Conservation (phyloP, 2,113 vertebrate species). For the Pseudorasbora parva region DNA sequence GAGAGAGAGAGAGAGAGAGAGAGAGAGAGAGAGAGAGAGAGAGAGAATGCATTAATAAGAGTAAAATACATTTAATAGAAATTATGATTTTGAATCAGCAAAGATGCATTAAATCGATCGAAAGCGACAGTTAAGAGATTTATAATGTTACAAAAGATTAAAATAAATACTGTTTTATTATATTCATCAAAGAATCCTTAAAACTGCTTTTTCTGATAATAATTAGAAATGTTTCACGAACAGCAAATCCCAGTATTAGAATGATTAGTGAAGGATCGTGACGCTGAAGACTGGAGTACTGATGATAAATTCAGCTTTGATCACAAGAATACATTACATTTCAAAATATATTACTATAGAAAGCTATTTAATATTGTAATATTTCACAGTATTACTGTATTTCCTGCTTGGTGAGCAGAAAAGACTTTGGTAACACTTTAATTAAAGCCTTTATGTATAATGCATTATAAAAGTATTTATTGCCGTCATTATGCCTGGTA, state of each 20-base stretch:
- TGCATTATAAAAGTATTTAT: too few species aligned
- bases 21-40: conserved; percentile 57
- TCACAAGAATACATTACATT: background rate
- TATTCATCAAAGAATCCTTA: too few species aligned
- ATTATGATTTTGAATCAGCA: background rate
- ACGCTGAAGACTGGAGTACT: background rate
- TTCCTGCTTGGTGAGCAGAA: background rate
- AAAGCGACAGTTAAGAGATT: background rate
- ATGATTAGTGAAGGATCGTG: conserved; percentile 14
- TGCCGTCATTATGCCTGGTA: too few species aligned
- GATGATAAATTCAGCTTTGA: background rate
- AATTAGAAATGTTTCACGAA: too few species aligned
- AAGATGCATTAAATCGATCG: background rate
- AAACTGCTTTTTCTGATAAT: too few species aligned
- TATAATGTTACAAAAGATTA: too few species aligned
- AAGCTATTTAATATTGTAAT: background rate
- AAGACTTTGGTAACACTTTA: too few species aligned
- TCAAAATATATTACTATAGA: background rate
- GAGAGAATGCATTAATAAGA: conserved; percentile 19
- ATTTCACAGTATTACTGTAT: background rate
- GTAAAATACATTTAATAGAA: background rate
- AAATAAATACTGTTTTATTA: too few species aligned
- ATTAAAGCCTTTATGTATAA: too few species aligned
- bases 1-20: conserved; percentile 61
- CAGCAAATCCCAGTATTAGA: too few species aligned